These are phyloP conservation scores for Caerostris extrusa DNA, from an alignment of 1,140 invertebrate genomes.

Conservation along the genomic window DNA sequence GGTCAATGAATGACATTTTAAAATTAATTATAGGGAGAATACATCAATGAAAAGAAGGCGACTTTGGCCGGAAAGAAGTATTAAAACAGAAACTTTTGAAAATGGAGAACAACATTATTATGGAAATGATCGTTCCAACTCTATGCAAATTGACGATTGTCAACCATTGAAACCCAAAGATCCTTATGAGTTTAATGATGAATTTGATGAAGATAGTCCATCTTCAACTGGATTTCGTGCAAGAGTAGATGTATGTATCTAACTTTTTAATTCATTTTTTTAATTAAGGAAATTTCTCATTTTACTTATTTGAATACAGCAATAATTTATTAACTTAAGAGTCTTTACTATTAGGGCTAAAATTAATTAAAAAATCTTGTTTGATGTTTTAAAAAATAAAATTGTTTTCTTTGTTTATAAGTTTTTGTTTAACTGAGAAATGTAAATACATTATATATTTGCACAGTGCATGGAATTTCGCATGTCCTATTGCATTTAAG, in stretches of 20 bases:
- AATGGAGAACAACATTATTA: neutral
- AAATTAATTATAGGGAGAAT: slow-evolving; percentile 58
- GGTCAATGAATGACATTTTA: neutral
- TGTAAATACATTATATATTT: no score
- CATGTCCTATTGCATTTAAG: no score
- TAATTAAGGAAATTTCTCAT: neutral
- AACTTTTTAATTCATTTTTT: slow-evolving; percentile 22
- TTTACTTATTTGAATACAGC: neutral
- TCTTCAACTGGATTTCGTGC: slow-evolving; percentile 80
- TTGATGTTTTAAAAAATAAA: no score
- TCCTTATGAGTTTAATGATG: slow-evolving; percentile 88
- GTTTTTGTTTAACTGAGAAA: no score
- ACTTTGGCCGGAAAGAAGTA: neutral
- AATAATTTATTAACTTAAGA: neutral
- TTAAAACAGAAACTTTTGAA: slow-evolving; percentile 17
- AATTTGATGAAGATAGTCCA: slow-evolving; percentile 78
- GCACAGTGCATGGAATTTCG: no score
- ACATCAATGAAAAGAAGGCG: slow-evolving; percentile 28
- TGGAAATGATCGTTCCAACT: slow-evolving; percentile 37
- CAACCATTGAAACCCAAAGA: slow-evolving; percentile 82
- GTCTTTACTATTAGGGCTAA: no score
- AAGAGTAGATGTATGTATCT: slow-evolving; percentile 63
- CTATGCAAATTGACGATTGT: slow-evolving; percentile 71
- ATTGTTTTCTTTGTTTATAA: no score
- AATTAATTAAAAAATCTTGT: no score